Base-by-base conservation (phyloP, 2,797 vertebrate species). In the Natrix natrix region DNA sequence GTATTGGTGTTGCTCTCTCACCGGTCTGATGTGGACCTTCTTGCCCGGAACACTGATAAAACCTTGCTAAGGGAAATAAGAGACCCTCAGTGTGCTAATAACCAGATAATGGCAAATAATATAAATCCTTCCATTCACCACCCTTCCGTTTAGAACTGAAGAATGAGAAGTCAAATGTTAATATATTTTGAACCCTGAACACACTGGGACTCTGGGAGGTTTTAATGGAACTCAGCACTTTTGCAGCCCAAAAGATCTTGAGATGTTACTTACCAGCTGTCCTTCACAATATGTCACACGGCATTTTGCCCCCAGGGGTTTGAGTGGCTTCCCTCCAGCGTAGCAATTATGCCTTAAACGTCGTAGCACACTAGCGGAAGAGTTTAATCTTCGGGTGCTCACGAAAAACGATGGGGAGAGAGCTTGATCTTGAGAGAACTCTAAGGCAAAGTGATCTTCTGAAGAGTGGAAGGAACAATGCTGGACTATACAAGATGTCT, bases 211-310 rank as follows among this genome's bases (percentile, higher is more conserved):
- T 2, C 32, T 10, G 32, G 17, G 32, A 74, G 32, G 37, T 43
- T 78, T 43, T 22, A 43, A 78, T 78, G 37, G 74, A 78, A 78
- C 37, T 43, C 8, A 8, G 32, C 20, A 22, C 32, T 17, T 8
- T 22, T 1, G 17, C 37, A 78, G 37, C 20, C 37, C 5, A 17
- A 43, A 78, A 5, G 37, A 48, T 22, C 37, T 78, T 28, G 60
- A 37, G 60, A 43, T 43, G 61, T 11, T 90, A 96, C 97, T 97
- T 94, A 98, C 97, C 96, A 97, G 88, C 69, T 94, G 95, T 60
- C 97, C 97, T 5, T 92, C 94, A 87, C 97, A 97, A 10, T 95
- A 97, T 0, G 95, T 96, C 92, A 97, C 93, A 74, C 95, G 93
- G 43, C 96, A 69, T 5, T 54, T 86, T 0, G 93, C 66, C 7